Conservation (phyloP, 30 jellyfish, hydroid and myxozoan species). For the Aurelia sp. region DNA sequence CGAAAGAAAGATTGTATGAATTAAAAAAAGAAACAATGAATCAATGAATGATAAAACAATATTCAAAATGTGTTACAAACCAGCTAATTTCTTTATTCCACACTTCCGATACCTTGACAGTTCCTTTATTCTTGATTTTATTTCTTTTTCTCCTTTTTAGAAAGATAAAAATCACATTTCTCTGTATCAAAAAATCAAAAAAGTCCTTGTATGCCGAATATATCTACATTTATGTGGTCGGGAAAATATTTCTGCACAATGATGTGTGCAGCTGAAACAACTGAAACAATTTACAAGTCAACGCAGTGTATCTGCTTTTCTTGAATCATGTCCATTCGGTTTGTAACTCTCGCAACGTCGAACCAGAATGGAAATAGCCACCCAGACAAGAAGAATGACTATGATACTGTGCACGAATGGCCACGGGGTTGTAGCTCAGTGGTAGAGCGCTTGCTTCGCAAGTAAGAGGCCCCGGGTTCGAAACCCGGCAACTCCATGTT, state of each 20-base stretch:
- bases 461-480: slow-evolving; percentile 99
- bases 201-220: no score
- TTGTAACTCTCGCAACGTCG: no score
- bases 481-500: slow-evolving; percentile 99
- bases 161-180: no score
- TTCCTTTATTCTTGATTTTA: slow-evolving; percentile 81
- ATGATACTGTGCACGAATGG: neutral
- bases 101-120: slow-evolving; percentile 75
- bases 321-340: no score
- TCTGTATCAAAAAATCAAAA: no score
- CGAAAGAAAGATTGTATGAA: no score
- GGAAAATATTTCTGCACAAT: no score
- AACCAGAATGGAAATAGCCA: neutral
- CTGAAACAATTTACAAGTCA: no score
- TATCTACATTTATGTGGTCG: no score
- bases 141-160: slow-evolving; percentile 82
- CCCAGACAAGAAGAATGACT: neutral
- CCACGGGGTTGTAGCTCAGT: slow-evolving; percentile 99
- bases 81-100: slow-evolving; percentile 87
- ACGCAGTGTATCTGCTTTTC: no score
- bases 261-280: no score
- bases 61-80: slow-evolving; percentile 20
- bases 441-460: slow-evolving; percentile 99
- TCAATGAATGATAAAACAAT: neutral
- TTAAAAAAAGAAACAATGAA: neutral